Evolutionary conservation across 2,888 invertebrate genomes (phyloP), one percentile per base, ranked within the genome.

Genomic region (Parascotia fuliginaria): DNA sequence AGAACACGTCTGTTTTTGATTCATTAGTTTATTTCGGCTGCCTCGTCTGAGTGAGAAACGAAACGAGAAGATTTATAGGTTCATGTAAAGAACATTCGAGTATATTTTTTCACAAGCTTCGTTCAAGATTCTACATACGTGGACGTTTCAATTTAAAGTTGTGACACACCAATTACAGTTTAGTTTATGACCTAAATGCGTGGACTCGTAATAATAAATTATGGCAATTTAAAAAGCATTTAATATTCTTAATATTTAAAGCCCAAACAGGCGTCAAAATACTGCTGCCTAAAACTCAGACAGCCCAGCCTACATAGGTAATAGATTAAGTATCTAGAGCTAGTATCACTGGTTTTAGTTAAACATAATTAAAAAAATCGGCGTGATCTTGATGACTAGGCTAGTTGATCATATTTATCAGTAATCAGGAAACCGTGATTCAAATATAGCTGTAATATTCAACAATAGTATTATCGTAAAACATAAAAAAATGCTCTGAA

Each of bases 81-180:
- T 7, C 31, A 31, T 13, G 13, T 12, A 15, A 14, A 2, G n/a
- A 6, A 24, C 7, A 9, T 24, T 33, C 16, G n/a, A 16, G 14
- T n/a, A 15, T 16, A 14, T 33, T 33, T 33, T 31, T 44, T 53
- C 38, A 54, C 56, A 49, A 53, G 9, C 11, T 48, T 45, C 42
- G 24, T 42, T 54, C 40, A 13, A 19, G 38, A 36, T 49, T 29
- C n/a, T n/a, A n/a, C n/a, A 11, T 9, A 11, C 15, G 36, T 22
- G 3, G 3, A 24, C 24, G 24, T 39, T 56, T 45, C 46, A 51
- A 65, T 62, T 65, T 34, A 48, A 56, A 59, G 42, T 69, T 62
- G 46, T 47, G 66, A 60, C 48, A 57, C 42, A 32, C 44, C 49
- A 46, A 65, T 59, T 47, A 64, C 19, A 41, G 46, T 37, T 42